Evolutionary conservation across 2,113 vertebrate genomes (phyloP), one percentile per base, ranked within the genome.

Genomic region (Limnothrissa miodon): DNA sequence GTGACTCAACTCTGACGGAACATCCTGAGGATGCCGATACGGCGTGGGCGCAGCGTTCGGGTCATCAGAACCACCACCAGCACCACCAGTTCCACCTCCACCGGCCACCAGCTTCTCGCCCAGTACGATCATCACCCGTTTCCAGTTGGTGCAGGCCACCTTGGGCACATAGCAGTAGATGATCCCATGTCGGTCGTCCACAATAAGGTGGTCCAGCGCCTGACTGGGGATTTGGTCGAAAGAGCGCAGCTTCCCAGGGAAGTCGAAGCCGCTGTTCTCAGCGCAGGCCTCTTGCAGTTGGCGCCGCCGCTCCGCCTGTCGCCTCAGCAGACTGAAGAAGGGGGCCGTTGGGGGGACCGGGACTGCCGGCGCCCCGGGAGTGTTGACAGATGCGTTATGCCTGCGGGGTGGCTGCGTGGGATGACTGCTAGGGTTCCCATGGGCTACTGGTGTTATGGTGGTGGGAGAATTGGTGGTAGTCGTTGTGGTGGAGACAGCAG

Each of bases 61-160:
- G 9, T 25, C n/a, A 25, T 33, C 9, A n/a, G 19, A n/a, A n/a
- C 25, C 56, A 9, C 1, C n/a, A n/a, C 23, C 23, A 4, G 23
- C 23, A 1, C 2, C 89, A 10, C 45, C 45, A 10, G 8, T 13
- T 46, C 45, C 45, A 10, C 45, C 45, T 2, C 8, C 48, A 7
- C 10, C 88, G 51, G 92, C 93, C 74, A 92, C 86, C 81, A 87
- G 82, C 5, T 96, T 96, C 0, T 93, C 88, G 29, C 96, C 95
- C 5, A 99, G 95, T 82, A 99, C 96, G 94, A 98, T 97, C 85
- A 99, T 95, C 56, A 99, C 96, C 17, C 96, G 91, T 86, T 98
- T 98, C 98, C 97, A 99, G 94, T 98, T 98, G 62, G 97, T 98
- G 92, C 98, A 99, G n/a, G 96, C 98, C 0, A 96, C 97, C 90